These are phyloP conservation scores for Gymnothorax javanicus DNA, from an alignment of 2,797 vertebrate genomes.

Conservation along the genomic window DNA sequence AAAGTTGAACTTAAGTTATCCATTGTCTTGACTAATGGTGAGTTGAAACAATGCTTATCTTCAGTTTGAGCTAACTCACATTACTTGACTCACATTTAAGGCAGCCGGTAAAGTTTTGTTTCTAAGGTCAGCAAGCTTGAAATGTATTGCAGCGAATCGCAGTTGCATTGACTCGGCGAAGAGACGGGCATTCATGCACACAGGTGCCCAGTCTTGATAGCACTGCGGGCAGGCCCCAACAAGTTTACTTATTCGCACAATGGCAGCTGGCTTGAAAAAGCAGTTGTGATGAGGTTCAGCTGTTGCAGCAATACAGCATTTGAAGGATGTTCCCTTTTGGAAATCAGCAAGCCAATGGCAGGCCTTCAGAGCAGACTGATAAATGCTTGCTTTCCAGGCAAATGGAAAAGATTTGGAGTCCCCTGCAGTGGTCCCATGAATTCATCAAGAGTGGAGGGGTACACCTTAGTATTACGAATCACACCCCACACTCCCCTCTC, in stretches of 20 bases:
- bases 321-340: neutral
- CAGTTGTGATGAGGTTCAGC: neutral
- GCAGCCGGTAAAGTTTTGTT: no score
- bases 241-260: neutral
- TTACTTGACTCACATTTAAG: no score
- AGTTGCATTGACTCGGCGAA: neutral
- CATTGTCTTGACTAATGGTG: no score
- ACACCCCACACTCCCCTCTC: neutral
- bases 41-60: no score
- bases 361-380: neutral
- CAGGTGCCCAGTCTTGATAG: neutral
- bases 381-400: neutral
- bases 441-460: neutral
- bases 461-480: neutral
- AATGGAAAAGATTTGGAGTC: neutral
- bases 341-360: neutral
- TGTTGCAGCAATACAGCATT: neutral
- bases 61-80: no score
- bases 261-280: no score
- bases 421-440: slow-evolving; percentile 5
- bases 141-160: no score
- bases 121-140: no score
- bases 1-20: no score
- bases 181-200: neutral
- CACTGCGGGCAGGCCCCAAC: neutral